These are phyloP conservation scores for Callinectes sapidus DNA, from an alignment of 2,888 invertebrate species.

Conservation along the genomic window DNA sequence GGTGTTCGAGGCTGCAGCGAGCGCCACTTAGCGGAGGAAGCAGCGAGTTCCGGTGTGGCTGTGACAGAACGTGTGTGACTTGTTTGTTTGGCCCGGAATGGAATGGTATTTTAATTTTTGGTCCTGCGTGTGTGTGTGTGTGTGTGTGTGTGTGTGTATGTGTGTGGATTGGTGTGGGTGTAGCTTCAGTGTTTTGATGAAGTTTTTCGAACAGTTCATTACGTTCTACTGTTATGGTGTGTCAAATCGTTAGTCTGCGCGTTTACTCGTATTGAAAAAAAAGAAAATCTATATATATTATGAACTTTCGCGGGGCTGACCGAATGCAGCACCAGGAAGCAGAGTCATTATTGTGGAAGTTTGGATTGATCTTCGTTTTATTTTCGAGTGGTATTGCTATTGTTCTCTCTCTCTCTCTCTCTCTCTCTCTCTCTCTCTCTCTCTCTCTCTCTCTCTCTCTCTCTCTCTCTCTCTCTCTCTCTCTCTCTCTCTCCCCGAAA, in stretches of 20 bases:
- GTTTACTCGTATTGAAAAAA: background rate
- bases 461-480: background rate
- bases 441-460: background rate
- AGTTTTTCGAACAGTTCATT: conserved; percentile 8
- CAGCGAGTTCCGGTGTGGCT: background rate
- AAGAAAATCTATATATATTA: too few species aligned
- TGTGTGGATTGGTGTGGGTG: background rate
- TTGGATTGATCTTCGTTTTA: background rate
- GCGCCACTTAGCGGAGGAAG: background rate
- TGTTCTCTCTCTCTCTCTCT: background rate
- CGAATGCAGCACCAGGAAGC: background rate
- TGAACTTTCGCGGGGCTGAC: background rate
- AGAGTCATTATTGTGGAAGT: background rate
- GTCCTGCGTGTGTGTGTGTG: background rate
- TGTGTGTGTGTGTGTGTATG: background rate
- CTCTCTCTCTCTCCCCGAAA: background rate
- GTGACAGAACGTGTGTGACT: background rate
- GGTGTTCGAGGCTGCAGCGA: background rate
- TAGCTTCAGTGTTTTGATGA: background rate
- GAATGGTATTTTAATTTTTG: background rate
- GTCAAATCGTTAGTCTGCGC: background rate
- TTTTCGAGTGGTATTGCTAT: background rate
- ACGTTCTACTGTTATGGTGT: background rate
- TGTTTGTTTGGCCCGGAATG: conserved; percentile 11
- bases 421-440: background rate